Conservation (phyloP, 2,113 vertebrate species). For the Calidris pugnax region DNA sequence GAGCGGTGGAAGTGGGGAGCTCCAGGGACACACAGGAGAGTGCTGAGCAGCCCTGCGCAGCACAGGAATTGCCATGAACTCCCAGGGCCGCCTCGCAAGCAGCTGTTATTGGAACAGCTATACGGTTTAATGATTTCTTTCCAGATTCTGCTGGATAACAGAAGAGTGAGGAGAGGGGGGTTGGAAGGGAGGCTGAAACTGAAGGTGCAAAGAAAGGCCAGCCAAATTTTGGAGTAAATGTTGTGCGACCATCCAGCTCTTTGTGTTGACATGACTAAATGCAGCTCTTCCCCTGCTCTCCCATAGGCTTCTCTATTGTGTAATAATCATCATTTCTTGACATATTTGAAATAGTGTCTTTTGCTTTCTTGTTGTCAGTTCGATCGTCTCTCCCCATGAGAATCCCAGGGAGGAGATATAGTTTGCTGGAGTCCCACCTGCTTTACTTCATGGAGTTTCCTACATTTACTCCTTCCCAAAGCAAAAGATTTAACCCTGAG, state of each 20-base stretch:
- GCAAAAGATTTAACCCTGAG: not conserved
- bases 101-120: conserved; percentile 59
- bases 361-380: not conserved
- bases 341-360: not conserved
- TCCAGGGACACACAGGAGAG: not conserved
- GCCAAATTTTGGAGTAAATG: conserved; percentile 52
- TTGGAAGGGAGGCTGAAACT: not conserved
- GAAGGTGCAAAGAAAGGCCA: conserved; percentile 69
- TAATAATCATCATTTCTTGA: not conserved
- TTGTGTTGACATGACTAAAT: conserved; percentile 17
- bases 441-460: not conserved
- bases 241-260: not conserved
- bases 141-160: conserved; percentile 55
- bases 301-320: not conserved
- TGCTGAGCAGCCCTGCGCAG: not conserved
- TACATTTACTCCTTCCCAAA: not conserved
- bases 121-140: not conserved
- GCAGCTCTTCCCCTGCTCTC: conserved; percentile 5
- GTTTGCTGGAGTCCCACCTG: not conserved
- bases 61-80: conserved; percentile 27
- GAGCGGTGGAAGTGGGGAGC: not conserved
- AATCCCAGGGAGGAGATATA: not conserved
- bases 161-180: not conserved
- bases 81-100: not conserved
- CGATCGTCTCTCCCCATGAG: not conserved